Evolutionary conservation across 1,140 invertebrate species (phyloP).

Genomic region (Drosophila insularis): DNA sequence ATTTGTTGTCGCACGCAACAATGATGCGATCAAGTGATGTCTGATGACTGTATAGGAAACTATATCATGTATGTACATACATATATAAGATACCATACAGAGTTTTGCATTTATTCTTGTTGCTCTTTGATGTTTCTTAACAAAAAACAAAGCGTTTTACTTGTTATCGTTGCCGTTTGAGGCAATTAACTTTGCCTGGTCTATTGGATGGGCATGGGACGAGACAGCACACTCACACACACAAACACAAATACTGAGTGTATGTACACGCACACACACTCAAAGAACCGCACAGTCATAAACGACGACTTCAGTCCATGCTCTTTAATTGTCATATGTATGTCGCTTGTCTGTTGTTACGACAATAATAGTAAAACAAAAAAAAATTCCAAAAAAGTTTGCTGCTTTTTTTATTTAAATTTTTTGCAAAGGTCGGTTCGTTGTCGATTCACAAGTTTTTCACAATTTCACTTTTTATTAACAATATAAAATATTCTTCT

Average conservation of each 20-base stretch:
- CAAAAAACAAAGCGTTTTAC: constrained; percentile 3
- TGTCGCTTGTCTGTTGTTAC: not conserved
- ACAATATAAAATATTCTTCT: not conserved
- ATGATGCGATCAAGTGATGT: too few relatives aligned
- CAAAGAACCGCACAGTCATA: not conserved
- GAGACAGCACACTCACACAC: not conserved
- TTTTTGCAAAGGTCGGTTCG: not conserved
- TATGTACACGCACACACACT: not conserved
- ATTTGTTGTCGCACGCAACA: not conserved
- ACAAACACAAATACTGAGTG: not conserved
- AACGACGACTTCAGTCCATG: constrained; percentile 2
- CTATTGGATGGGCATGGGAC: not conserved
- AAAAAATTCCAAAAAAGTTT: too few relatives aligned
- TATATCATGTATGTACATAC: not conserved
- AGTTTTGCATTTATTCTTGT: not conserved
- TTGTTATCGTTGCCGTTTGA: not conserved
- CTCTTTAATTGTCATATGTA: constrained; percentile 8
- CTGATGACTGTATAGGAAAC: not conserved
- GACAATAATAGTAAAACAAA: not conserved
- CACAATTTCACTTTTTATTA: not conserved
- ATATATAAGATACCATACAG: not conserved
- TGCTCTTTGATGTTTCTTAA: constrained; percentile 1
- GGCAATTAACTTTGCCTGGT: constrained; percentile 7
- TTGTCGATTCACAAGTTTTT: not conserved
- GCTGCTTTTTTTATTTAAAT: too few relatives aligned